These are phyloP conservation scores for Willisornis vidua DNA, from an alignment of 2,113 vertebrate species.

Conservation along the genomic window DNA sequence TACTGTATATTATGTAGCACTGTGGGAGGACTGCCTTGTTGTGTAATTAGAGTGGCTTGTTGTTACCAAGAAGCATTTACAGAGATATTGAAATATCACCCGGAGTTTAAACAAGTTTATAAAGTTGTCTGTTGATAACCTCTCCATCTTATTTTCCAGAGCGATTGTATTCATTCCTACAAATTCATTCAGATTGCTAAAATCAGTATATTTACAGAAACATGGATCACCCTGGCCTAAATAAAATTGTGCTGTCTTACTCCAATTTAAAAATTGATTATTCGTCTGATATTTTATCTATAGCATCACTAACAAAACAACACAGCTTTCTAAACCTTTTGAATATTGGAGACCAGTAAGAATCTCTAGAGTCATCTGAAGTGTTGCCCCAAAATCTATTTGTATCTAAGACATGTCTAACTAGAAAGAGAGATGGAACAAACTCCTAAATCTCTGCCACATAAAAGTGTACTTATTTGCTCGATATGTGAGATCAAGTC, in stretches of 20 bases:
- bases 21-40: background rate
- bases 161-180: background rate
- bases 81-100: conserved; percentile 18
- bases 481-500: background rate
- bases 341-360: background rate
- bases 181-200: background rate
- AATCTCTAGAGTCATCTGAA: background rate
- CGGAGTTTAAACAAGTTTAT: background rate
- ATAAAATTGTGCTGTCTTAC: background rate
- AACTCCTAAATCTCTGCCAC: background rate
- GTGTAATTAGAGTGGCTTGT: background rate
- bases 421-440: background rate
- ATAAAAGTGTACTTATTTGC: background rate
- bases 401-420: background rate
- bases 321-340: background rate
- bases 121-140: conserved; percentile 2
- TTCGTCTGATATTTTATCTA: background rate
- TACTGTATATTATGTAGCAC: background rate
- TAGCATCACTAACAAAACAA: background rate
- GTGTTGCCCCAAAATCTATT: background rate
- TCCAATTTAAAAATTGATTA: background rate
- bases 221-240: background rate
- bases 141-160: background rate
- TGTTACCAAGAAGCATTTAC: conserved; percentile 25
- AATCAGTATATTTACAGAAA: background rate